Base-by-base conservation (phyloP, 1,140 invertebrate genomes). In the Stegodyphus dumicola region DNA sequence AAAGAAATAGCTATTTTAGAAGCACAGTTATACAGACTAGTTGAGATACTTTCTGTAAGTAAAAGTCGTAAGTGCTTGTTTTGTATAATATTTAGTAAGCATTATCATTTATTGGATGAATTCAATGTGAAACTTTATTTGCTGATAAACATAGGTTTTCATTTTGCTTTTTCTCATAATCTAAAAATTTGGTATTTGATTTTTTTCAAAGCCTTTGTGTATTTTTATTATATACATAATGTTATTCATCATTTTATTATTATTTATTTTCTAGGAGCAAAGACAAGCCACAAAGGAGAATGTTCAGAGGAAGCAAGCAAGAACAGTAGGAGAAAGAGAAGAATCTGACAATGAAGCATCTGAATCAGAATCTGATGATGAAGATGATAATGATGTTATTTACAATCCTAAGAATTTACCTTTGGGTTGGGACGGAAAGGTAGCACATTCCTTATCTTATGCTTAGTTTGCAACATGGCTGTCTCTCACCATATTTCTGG, bases 341-440 rank as follows among this genome's bases (percentile, higher is more conserved):
- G 96, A 98, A 89, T 97, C 96, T 17, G 97, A 98, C 89, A 90
- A 91, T 87, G 97, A 99, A 88, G 95, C 95, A 78, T 95, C 95
- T 88, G 95, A 95, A 54, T 93, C 93, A 18, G 96, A 97, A 89
- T 95, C 89, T 15, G 95, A 96, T 66, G 96, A 96, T 86, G 95
- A 96, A 86, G 91, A 92, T 70, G 94, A 96, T 88, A 92, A 93
- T 65, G 97, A 98, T 87, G 96, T 99, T 66, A 97, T 98, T 0
- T 99, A 99, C 90, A 99, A 99, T 92, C 99, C 99, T 0, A 99
- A 99, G 92, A 99, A 99, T 92, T 91, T 99, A 54, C 99, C 99
- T 3, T 93, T 99, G 0, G 99, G 98, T 7, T 99, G 98, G 98
- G 99, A 99, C 92, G 99, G 98, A 71, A 99, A 99, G 92, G 94